Base-by-base conservation (phyloP, 1,140 invertebrate species). In the Orius insidiosus region DNA sequence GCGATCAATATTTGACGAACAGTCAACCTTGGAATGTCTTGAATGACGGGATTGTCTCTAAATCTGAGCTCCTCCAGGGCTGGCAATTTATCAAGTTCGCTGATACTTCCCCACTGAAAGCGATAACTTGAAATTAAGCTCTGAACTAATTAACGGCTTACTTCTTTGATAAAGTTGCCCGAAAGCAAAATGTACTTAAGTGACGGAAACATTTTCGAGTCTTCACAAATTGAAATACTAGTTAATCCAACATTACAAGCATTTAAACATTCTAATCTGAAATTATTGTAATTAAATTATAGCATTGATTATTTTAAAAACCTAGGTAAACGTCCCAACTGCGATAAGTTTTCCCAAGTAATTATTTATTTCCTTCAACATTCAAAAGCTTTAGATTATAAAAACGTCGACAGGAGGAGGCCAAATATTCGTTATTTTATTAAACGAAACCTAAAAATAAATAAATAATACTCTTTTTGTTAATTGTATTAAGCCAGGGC, bases 61-160 rank as follows among this genome's bases (percentile, higher is more conserved):
- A 86, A 72, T 55, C 75, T 76, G 4, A 93, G 60, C 48, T 80
- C 78, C 52, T 72, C 70, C 14, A 94, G 64, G 34, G 63, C 63
- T 14, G 65, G 62, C 16, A 93, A 58, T 61, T 88, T 89, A 57
- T 88, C 77, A 49, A 93, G 61, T 66, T 92, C 84, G 57, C 78
- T 80, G 11, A 94, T 33, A 30, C 40, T 48, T 34, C 50, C 46
- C 51, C 54, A 55, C 52, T 55, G 15, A 13, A 51, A 48, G 46
- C 16, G 32, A 48, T 33, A n/a, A n/a, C 14, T 11, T 13, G 14
- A 47, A 10, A 47, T n/a, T 4, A 10, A n/a, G 15, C 16, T 11
- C 10, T 7, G 8, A 36, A 15, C 5, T 7, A 24, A 34, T 32
- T 32, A 43, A 13, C 31, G 37, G 50, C 49, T 50, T 47, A 53